Evolutionary conservation across 2,888 invertebrate genomes (phyloP), one percentile per base, ranked within the genome.

Genomic region (Megaustenia siamemsis): DNA sequence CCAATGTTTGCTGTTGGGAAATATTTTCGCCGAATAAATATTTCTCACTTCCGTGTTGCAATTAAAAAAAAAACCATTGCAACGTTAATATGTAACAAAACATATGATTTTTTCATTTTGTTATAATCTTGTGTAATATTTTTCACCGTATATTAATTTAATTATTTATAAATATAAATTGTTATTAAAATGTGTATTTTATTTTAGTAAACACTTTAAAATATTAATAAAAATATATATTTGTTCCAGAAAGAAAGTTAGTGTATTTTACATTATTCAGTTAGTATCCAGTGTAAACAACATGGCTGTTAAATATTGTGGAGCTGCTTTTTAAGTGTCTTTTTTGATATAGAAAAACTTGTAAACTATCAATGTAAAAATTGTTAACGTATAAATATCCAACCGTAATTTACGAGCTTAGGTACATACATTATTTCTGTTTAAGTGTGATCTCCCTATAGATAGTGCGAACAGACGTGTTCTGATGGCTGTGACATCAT

Each of bases 251-350:
- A 68, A 12, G 32, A 10, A 15, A 63, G 2, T 80, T 56, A 12
- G 45, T 28, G 66, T 45, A 1, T n/a, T n/a, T 76, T 69, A 40
- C 24, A 24, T 35, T 6, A 79, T 38, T 53, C 56, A 56, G 40
- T 78, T 49, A 78, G 69, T 82, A 78, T 71, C 83, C 75, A 86
- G 81, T 82, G 89, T 91, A 90, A 91, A 91, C 91, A 91, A 90
- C 87, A 90, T 91, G 91, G 90, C 87, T 35, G n/a, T 6, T 40
- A 49, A 80, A 24, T 76, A 76, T 8, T 45, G n/a, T n/a, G n/a
- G n/a, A n/a, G n/a, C n/a, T n/a, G n/a, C n/a, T n/a, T n/a, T n/a
- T n/a, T n/a, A n/a, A n/a, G n/a, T 28, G 32, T 3, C 32, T 75
- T 24, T 12, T 15, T n/a, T 32, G 38, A 43, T 24, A 28, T 21